Percentiles rank a stretch among this genome's conserved stretches.
Conservation (phyloP, 1,140 invertebrate genomes). For the Venustaconcha ellipsiformis region DNA sequence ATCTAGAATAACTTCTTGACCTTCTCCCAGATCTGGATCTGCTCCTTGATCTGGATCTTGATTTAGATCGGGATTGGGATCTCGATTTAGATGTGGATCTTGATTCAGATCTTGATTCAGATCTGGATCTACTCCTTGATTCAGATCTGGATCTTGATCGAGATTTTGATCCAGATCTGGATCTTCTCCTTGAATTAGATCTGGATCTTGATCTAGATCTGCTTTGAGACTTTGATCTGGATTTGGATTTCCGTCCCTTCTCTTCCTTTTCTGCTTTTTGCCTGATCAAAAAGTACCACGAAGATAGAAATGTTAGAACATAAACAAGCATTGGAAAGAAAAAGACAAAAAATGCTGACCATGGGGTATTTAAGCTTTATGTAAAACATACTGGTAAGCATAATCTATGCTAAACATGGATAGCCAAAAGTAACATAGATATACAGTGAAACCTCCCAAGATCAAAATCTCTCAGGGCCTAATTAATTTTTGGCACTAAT, state of each 20-base stretch:
- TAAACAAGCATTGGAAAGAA: background rate
- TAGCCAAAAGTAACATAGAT: no score
- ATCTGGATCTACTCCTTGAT: background rate
- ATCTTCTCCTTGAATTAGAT: conserved; percentile 22
- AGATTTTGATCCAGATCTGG: conserved; percentile 28
- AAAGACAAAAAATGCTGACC: background rate
- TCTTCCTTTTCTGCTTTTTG: conserved; percentile 8
- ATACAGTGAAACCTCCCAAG: no score
- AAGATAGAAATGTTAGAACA: background rate
- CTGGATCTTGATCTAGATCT: conserved; percentile 4
- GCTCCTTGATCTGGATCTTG: background rate
- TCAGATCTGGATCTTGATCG: background rate
- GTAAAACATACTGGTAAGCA: background rate
- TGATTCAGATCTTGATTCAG: background rate
- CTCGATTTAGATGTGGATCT: background rate
- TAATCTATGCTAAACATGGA: background rate
- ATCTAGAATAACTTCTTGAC: background rate
- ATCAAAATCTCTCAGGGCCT: no score
- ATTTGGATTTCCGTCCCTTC: background rate
- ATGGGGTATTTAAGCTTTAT: background rate
- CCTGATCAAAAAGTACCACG: background rate
- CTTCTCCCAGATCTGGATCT: background rate
- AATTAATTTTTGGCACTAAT: no score
- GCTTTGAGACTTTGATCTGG: conserved; percentile 19
- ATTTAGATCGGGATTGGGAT: background rate